phyloP scores from a whole-genome alignment of 2,888 invertebrate species.

The Drosophila paranaensis region DNA sequence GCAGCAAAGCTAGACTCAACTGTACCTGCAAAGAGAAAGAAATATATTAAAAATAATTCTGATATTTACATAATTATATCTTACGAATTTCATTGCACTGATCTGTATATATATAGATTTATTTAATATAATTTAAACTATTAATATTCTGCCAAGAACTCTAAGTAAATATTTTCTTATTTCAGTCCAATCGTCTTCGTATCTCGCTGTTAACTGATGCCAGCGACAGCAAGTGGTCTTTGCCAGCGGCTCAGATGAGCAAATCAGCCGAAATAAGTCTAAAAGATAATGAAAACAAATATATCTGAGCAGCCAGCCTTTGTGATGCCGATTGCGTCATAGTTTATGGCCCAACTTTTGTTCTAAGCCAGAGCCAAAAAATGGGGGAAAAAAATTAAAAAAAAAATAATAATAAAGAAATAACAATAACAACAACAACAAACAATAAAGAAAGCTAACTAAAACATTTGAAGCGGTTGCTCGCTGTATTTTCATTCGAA shows the following conservation, averaged over 20 bases:
- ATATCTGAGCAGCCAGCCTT: conserved; percentile 54
- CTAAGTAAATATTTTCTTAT: conserved; percentile 4
- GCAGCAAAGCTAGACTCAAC: conserved; percentile 38
- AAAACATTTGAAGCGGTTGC: conserved; percentile 32
- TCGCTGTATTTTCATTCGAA: conserved; percentile 1
- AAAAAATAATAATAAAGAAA: neutral
- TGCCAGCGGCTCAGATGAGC: conserved; percentile 56
- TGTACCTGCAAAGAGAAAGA: conserved; percentile 24
- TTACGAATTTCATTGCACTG: conserved; percentile 50
- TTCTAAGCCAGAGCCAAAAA: conserved; percentile 45
- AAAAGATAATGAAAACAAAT: conserved; percentile 74
- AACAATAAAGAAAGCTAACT: conserved; percentile 41
- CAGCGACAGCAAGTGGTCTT: conserved; percentile 22
- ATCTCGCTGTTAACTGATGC: conserved; percentile 54
- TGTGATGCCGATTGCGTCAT: conserved; percentile 73
- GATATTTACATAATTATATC: conserved; percentile 5
- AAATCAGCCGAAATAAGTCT: conserved; percentile 68
- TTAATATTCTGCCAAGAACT: neutral
- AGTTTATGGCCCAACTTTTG: conserved; percentile 65
- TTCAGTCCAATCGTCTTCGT: conserved; percentile 47
- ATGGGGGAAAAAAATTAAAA: too few relatives aligned
- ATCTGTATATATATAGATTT: neutral
- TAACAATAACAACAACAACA: conserved; percentile 6
- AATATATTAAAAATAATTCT: neutral
- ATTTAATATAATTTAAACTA: neutral